Base-by-base conservation (phyloP, 2,888 invertebrate genomes). In the Dorcus hopei region DNA sequence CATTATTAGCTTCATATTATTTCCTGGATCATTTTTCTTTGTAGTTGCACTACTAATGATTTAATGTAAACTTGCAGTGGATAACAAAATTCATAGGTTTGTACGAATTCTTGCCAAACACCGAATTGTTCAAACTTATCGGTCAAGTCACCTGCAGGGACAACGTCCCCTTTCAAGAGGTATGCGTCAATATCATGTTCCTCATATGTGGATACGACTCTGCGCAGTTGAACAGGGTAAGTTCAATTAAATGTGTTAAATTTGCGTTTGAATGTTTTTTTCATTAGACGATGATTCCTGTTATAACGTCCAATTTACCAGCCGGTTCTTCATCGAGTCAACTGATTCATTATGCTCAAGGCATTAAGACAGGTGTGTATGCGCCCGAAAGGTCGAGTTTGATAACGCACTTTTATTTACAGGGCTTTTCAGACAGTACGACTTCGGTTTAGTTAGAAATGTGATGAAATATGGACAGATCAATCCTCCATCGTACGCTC, bases 111-210 rank as follows among this genome's bases (percentile, higher is more conserved):
- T 62, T 86, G 62, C 89, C 89, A 0, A 82, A 82, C 53, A 79
- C 69, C 47, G 75, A 73, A 6, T 76, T 88, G 8, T 74, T 81
- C 65, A 76, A 80, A 1, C 77, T 81, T 23, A 79, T 85, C 38
- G 85, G 83, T 16, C 74, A 81, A 56, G 55, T 78, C 0, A 59
- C 83, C 0, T 89, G 89, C 67, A 78, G 79, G 49, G 84, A 84
- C 63, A 80, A 82, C 8, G 81, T 80, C 0, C 56, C 80, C 3
- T 81, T 81, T 52, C 85, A 83, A 63, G 83, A 78, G 1, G 66
- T 90, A 3, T 91, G 91, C 74, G 81, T 81, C 47, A 87, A 87
- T 70, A 74, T 87, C 1, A 67, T 91, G 3, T 90, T 90, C 72
- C 74, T 90, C 5, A 66, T 90, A 1, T 81, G 80, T 3, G 88